Evolutionary conservation across 2,113 vertebrate species (phyloP).

Genomic region (Henicopernis longicauda): DNA sequence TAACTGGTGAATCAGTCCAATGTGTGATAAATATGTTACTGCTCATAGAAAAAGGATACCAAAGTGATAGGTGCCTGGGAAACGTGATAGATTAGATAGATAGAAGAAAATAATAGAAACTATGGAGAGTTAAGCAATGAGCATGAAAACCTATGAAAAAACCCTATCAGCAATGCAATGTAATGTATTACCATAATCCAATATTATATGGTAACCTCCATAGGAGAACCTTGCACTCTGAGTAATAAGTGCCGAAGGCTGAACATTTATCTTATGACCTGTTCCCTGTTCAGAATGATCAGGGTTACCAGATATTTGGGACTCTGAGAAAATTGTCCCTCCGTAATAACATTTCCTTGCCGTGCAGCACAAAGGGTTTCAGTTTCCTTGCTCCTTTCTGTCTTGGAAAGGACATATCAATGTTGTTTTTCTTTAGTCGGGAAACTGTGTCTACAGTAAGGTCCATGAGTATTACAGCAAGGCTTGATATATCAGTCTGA

Average conservation of each 20-base stretch:
- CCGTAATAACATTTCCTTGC: neutral
- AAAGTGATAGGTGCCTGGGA: neutral
- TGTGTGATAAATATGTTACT: neutral
- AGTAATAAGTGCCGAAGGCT: constrained; percentile 14
- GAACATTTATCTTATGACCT: constrained; percentile 28
- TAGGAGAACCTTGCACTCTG: constrained; percentile 21
- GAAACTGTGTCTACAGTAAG: neutral
- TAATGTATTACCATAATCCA: neutral
- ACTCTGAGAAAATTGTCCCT: neutral
- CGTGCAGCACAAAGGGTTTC: neutral
- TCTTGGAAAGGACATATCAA: neutral
- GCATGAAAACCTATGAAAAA: neutral
- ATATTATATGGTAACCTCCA: neutral
- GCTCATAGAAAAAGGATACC: neutral
- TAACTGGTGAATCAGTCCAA: neutral
- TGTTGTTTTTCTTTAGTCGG: neutral
- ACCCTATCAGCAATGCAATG: neutral
- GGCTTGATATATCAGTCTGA: neutral
- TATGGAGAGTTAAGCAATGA: neutral
- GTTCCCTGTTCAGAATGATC: neutral
- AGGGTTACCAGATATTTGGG: neutral
- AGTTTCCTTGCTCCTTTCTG: neutral
- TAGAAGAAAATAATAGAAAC: neutral
- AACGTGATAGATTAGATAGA: neutral
- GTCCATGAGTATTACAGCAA: neutral